These are phyloP conservation scores for Takifugu bimaculatus DNA, from an alignment of 2,113 vertebrate genomes.

Conservation along the genomic window DNA sequence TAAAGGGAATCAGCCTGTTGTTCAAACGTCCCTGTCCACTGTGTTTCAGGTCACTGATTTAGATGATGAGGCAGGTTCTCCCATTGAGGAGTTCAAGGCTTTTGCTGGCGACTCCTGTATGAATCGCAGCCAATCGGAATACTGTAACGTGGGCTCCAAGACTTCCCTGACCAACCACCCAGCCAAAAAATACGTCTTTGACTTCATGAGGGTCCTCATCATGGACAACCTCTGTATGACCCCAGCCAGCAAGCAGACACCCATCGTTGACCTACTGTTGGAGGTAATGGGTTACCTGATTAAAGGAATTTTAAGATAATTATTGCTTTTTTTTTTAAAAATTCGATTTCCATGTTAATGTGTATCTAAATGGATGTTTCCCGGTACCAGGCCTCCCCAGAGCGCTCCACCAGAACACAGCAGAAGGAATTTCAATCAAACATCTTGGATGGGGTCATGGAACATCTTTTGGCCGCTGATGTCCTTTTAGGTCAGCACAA, in stretches of 20 bases:
- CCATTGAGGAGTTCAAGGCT: constrained; percentile 94
- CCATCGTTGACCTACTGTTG: constrained; percentile 89
- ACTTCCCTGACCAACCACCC: constrained; percentile 98
- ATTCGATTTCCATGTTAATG: too few relatives aligned
- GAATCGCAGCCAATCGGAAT: constrained; percentile 98
- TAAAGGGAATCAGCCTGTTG: neutral
- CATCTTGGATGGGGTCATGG: constrained; percentile 96
- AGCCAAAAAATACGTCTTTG: constrained; percentile 96
- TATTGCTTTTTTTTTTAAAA: too few relatives aligned
- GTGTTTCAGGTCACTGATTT: constrained; percentile 86
- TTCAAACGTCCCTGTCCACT: neutral
- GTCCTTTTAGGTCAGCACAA: constrained; percentile 85
- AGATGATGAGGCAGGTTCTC: constrained; percentile 93
- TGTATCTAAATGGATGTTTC: neutral
- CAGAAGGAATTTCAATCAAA: constrained; percentile 99
- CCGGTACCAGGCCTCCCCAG: constrained; percentile 84
- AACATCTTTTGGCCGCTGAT: constrained; percentile 95
- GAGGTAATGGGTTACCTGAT: constrained; percentile 76
- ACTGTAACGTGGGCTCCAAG: constrained; percentile 95
- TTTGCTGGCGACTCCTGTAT: constrained; percentile 91
- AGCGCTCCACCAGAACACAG: constrained; percentile 95
- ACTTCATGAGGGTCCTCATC: constrained; percentile 97
- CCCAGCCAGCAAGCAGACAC: constrained; percentile 95
- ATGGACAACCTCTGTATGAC: constrained; percentile 96
- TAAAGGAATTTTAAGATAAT: too few relatives aligned